Conservation (phyloP, 2,113 vertebrate species). For the Apistogramma diplotaenia region DNA sequence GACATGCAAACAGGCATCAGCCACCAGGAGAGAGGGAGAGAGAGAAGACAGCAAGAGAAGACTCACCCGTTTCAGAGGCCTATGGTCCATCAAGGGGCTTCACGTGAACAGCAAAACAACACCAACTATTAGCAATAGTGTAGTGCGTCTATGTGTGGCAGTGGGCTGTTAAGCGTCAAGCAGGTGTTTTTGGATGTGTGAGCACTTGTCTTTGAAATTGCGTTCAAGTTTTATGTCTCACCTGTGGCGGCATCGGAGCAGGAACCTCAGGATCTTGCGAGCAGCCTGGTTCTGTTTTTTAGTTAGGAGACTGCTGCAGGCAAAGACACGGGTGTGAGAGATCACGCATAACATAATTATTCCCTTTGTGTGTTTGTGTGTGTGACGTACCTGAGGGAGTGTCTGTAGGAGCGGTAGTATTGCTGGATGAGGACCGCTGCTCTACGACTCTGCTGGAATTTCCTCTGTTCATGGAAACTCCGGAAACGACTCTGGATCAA, state of each 20-base stretch:
- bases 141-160: conserved; percentile 32
- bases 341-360: background rate
- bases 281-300: conserved; percentile 99
- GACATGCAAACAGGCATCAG: conserved; percentile 98
- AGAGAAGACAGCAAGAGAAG: conserved; percentile 47
- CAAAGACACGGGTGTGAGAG: conserved; percentile 40
- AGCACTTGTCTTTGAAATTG: background rate
- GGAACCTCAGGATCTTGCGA: conserved; percentile 98
- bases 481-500: conserved; percentile 99
- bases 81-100: conserved; percentile 99
- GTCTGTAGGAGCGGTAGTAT: conserved; percentile 96
- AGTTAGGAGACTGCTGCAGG: conserved; percentile 91
- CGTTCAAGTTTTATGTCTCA: conserved; percentile 53
- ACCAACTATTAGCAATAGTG: conserved; percentile 93
- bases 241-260: conserved; percentile 99
- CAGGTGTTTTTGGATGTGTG: conserved; percentile 9
- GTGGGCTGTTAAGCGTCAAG: conserved; percentile 39
- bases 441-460: conserved; percentile 95
- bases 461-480: conserved; percentile 96
- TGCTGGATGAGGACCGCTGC: conserved; percentile 98
- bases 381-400: conserved; percentile 82
- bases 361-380: background rate
- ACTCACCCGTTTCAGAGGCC: conserved; percentile 99
- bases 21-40: conserved; percentile 64
- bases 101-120: conserved; percentile 94